Base-by-base conservation (phyloP, 2,797 vertebrate species). In the Chelonia mydas region DNA sequence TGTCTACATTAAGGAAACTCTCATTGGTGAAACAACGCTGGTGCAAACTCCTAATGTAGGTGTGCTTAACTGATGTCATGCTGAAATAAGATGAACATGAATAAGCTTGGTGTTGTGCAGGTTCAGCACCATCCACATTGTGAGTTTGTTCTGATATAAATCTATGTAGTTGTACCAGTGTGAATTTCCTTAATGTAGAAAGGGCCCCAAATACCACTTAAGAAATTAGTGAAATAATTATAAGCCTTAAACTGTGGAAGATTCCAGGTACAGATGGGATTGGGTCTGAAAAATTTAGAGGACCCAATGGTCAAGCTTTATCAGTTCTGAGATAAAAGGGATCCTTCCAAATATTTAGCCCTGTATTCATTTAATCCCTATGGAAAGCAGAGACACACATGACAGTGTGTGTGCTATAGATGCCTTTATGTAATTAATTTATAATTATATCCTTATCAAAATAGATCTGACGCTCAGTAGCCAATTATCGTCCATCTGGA, bases 341-440 rank as follows among this genome's bases (percentile, higher is more conserved):
- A 92, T 93, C 57, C 41, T 54, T 90, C 94, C 86, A 80, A 65
- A 85, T 41, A 68, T 92, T 90, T 76, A 88, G 57, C 94, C 80
- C 33, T 79, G 11, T 79, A 85, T 88, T 90, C 59, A 92, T 85
- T 86, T 92, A 72, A 49, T 95, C 95, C 72, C 96, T 94, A 86
- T 87, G 93, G 92, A 95, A 91, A 91, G 81, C 16, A 93, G 84
- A 90, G 72, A 54, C 86, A 41, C 41, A 41, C 41, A 87, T 87
- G 65, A 87, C 93, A 84, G 94, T 93, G 92, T 91, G 91, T 86
- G 88, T 91, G 84, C 74, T 87, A 88, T 94, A 89, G 91, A 95
- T 86, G 90, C 91, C 78, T 96, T 95, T 96, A 95, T 92, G 93
- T 95, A 96, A 95, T 96, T 95, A 95, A 97, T 61, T 61, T 61